Conservation (phyloP, 2,113 vertebrate species). For the Tychaedon coryphoeus region DNA sequence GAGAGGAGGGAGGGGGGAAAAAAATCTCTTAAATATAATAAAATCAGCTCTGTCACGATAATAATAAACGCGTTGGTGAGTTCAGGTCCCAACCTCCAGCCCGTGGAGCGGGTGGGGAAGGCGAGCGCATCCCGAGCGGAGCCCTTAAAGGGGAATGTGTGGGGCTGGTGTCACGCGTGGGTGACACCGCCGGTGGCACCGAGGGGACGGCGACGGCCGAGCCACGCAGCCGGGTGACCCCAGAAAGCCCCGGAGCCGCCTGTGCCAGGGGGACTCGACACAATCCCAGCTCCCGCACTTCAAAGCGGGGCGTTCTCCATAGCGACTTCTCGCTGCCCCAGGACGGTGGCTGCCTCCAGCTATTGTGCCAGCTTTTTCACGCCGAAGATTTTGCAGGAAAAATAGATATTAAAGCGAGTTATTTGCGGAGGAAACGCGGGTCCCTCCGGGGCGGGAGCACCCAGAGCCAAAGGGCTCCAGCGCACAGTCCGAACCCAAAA, state of each 20-base stretch:
- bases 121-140: neutral
- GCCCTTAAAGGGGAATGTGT: neutral
- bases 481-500: neutral
- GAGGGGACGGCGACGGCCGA: neutral
- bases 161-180: neutral
- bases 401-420: constrained; percentile 16
- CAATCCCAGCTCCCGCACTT: constrained; percentile 32
- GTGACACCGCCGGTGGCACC: neutral
- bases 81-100: neutral
- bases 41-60: neutral
- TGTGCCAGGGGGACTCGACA: neutral
- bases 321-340: constrained; percentile 60
- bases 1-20: neutral
- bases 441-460: neutral
- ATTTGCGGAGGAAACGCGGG: neutral
- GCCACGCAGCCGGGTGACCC: neutral
- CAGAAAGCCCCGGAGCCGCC: neutral
- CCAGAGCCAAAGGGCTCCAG: neutral
- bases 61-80: neutral
- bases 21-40: neutral
- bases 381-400: constrained; percentile 34
- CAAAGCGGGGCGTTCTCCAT: constrained; percentile 21
- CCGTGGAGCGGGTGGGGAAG: neutral
- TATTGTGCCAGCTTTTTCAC: constrained; percentile 32
- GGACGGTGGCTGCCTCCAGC: constrained; percentile 17